Base-by-base conservation (phyloP, 2,113 vertebrate species). In the Cyanoramphus novaezelandiae region DNA sequence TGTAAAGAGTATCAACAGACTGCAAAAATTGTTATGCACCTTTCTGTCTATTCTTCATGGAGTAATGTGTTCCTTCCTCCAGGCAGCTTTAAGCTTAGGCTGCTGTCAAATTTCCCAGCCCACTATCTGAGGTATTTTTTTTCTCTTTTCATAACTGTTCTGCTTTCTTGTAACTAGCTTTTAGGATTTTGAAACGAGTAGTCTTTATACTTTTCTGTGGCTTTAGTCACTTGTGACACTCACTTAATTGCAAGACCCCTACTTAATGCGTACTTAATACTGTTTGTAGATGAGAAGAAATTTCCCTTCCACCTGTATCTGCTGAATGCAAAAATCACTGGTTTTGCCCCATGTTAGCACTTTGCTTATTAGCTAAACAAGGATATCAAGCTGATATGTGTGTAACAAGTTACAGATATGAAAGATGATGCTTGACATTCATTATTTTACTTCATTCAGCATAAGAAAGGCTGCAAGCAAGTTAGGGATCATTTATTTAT, bases 381-480 rank as follows among this genome's bases (percentile, higher is more conserved):
- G 39, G 43, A 17, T 60, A 74, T 46, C 25, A 29, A 65, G n/a
- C 49, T 37, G 59, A 5, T 71, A 71, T 3, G 8, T 21, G 31
- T 62, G 4, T 37, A 68, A 41, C 44, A 53, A 85, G 16, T 60
- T 39, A 72, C 0, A 69, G 39, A 21, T 19, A 29, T 5, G 33
- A 63, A 71, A 44, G 28, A n/a, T 0, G 1, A 14, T 20, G 8
- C 39, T 55, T 1, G 2, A 24, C 14, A 27, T 43, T 47, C 67
- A 33, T 1, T n/a, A 14, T 68, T 67, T 63, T 18, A 25, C 17
- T 31, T 92, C n/a, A 18, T 39, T 57, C 31, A 59, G 19, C 8
- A 5, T 9, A 11, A 50, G 19, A 57, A 72, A 17, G 13, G n/a
- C 29, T 67, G 14, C 29, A 46, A 6, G 33, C 13, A 52, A 60